Evolutionary conservation across 2,888 invertebrate genomes (phyloP).

Genomic region (Stratiomys singularior): DNA sequence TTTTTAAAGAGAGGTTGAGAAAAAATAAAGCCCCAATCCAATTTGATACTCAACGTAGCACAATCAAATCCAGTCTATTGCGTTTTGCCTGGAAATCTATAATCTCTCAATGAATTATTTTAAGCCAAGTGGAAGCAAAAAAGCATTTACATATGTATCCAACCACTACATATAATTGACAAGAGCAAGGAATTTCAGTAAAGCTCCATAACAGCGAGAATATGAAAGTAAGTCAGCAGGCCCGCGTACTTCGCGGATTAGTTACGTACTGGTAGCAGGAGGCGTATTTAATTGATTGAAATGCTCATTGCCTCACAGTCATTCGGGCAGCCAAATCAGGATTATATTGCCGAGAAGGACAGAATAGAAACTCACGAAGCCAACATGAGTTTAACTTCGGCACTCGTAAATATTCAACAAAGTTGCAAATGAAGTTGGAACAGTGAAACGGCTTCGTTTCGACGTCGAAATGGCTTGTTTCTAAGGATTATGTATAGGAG

Average conservation of each 20-base stretch:
- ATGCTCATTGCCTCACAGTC: background rate
- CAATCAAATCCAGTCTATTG: too few relatives aligned
- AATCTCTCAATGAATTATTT: too few relatives aligned
- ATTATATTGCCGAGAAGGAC: background rate
- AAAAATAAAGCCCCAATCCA: too few relatives aligned
- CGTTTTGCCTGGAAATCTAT: too few relatives aligned
- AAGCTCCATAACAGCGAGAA: background rate
- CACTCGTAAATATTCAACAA: slow-evolving; percentile 26
- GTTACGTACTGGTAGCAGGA: background rate
- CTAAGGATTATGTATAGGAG: background rate
- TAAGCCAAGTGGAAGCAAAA: too few relatives aligned
- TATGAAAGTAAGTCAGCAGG: background rate
- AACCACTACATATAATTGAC: too few relatives aligned
- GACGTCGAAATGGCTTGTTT: background rate
- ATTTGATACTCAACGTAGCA: too few relatives aligned
- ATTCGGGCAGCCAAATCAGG: background rate
- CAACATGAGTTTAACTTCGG: background rate
- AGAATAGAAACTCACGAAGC: background rate
- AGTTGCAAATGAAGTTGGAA: slow-evolving; percentile 19
- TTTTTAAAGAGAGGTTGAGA: too few relatives aligned
- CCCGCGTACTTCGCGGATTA: background rate
- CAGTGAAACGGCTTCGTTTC: background rate
- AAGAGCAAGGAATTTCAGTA: too few relatives aligned
- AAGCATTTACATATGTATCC: too few relatives aligned
- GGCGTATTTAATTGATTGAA: slow-evolving; percentile 23